Percentiles rank a stretch among this genome's conserved stretches.
phyloP scores from a whole-genome alignment of 1,140 invertebrate species.

The Amyelois transitella region DNA sequence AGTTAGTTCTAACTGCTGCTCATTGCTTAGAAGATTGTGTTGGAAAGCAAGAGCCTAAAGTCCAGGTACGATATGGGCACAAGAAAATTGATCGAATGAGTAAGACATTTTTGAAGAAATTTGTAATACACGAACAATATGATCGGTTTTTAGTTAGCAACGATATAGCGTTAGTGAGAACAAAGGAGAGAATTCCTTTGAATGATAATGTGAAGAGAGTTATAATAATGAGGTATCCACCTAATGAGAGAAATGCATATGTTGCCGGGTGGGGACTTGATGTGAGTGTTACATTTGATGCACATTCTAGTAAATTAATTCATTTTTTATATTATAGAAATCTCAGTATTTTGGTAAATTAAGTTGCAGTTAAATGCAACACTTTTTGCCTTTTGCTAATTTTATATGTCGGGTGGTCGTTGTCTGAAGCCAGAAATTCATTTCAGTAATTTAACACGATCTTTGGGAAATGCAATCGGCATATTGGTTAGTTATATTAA shows the following conservation, averaged over 20 bases:
- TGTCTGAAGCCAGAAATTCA: too few species aligned
- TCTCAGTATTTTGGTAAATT: too few species aligned
- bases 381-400: too few species aligned
- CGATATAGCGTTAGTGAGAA: slow-evolving; percentile 6
- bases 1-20: slow-evolving; percentile 14
- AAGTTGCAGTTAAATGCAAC: too few species aligned
- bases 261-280: slow-evolving; percentile 26
- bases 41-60: neutral
- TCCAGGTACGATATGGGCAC: neutral
- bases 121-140: slow-evolving; percentile 9
- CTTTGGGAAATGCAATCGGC: too few species aligned
- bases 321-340: too few species aligned
- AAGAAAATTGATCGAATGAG: neutral
- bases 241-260: slow-evolving; percentile 8
- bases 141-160: neutral
- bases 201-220: slow-evolving; percentile 10
- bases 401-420: too few species aligned
- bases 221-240: slow-evolving; percentile 9
- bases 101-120: neutral
- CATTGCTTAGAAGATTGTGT: slow-evolving; percentile 9
- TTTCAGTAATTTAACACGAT: too few species aligned
- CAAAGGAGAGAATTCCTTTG: neutral
- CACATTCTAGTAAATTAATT: too few species aligned
- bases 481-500: too few species aligned
- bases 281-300: too few species aligned